Percentiles rank a stretch among this genome's conserved stretches.
phyloP scores from a whole-genome alignment of 2,797 vertebrate genomes.

The Ctenopoma kingsleyae region DNA sequence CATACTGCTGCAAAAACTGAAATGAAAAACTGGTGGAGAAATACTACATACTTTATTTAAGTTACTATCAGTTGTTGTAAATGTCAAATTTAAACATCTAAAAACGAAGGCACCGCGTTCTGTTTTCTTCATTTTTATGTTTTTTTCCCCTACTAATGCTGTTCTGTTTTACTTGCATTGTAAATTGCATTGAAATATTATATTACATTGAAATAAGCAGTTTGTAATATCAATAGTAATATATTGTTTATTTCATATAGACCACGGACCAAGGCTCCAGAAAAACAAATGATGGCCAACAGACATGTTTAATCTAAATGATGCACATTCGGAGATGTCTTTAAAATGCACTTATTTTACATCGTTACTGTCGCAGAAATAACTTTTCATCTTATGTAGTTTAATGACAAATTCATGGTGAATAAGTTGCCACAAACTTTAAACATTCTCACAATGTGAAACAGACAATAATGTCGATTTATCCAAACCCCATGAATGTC shows the following conservation, averaged over 20 bases:
- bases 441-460: background rate
- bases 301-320: slow-evolving; percentile 27
- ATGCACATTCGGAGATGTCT: background rate
- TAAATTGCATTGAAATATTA: no score
- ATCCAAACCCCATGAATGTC: background rate
- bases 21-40: background rate
- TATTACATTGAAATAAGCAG: background rate
- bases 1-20: no score
- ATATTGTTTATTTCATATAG: slow-evolving; percentile 42
- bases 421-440: background rate
- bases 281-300: slow-evolving; percentile 46
- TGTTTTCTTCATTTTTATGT: background rate
- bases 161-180: background rate
- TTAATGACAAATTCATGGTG: background rate
- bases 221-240: background rate
- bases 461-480: background rate
- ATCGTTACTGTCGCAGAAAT: background rate
- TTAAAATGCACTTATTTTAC: background rate
- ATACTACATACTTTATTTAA: background rate
- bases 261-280: slow-evolving; percentile 23
- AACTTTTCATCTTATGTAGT: background rate
- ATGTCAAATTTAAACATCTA: background rate
- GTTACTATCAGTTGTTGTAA: background rate
- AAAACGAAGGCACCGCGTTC: no score
- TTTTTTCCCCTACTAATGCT: background rate